Conservation (phyloP, 2,888 invertebrate species). For the Macrosiphum euphorbiae region DNA sequence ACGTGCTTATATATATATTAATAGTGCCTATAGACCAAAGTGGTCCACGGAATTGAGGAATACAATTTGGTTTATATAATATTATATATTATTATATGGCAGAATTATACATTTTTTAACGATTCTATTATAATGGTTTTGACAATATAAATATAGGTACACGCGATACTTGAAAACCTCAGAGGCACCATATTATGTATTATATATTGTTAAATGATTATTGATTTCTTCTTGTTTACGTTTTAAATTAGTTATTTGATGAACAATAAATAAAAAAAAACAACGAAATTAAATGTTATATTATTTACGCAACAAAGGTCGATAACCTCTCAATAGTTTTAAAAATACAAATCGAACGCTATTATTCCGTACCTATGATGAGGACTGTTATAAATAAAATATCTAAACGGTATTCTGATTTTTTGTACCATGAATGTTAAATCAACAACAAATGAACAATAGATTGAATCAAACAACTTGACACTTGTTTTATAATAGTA, state of each 20-base stretch:
- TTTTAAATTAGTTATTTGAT: not conserved
- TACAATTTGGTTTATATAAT: not conserved
- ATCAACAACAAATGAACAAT: not conserved
- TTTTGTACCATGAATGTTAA: constrained; percentile 33
- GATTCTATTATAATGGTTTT: constrained; percentile 14
- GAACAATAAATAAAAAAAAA: constrained; percentile 15
- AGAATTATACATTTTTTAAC: not conserved
- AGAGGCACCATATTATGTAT: not conserved
- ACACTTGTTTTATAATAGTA: not conserved
- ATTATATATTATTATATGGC: no score
- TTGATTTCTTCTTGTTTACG: not conserved
- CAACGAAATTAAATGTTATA: not conserved
- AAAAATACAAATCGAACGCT: constrained; percentile 25
- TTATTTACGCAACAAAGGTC: constrained; percentile 6
- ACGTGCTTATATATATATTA: not conserved
- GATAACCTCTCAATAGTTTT: constrained; percentile 8
- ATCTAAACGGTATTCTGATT: not conserved
- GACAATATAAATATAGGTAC: not conserved
- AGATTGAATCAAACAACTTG: not conserved
- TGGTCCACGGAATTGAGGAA: constrained; percentile 4
- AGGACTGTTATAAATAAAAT: constrained; percentile 2
- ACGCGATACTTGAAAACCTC: not conserved
- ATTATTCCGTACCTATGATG: constrained; percentile 10
- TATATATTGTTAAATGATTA: not conserved
- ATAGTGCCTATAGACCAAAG: not conserved